phyloP scores from a whole-genome alignment of 1,140 invertebrate genomes.

The Heliconius eleuchia region DNA sequence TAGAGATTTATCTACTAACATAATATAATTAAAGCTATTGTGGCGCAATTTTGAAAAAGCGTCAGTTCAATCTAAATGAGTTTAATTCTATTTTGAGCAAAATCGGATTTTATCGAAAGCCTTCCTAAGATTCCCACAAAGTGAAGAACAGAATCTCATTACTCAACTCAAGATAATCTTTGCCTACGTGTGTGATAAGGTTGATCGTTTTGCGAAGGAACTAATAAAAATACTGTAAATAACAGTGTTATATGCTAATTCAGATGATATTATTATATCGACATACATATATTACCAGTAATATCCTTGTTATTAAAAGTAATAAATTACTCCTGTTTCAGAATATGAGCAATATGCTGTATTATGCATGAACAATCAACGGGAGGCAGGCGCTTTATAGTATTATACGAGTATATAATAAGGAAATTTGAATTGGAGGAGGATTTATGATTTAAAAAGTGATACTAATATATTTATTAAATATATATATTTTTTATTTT shows the following conservation, averaged over 20 bases:
- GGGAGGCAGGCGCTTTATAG: neutral
- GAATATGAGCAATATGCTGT: neutral
- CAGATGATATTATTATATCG: neutral
- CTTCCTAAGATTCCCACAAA: too few species aligned
- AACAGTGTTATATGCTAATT: neutral
- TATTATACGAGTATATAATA: neutral
- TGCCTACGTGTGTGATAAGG: too few species aligned
- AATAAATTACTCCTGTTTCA: slow-evolving; percentile 8
- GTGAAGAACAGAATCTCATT: too few species aligned
- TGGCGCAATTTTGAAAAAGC: too few species aligned
- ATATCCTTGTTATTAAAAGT: slow-evolving; percentile 3
- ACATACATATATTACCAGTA: neutral
- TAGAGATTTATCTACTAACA: too few species aligned
- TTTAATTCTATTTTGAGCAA: too few species aligned
- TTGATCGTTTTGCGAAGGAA: neutral
- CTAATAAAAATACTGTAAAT: neutral
- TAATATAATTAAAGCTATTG: too few species aligned
- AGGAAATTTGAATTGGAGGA: neutral
- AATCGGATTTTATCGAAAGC: too few species aligned
- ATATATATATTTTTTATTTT: too few species aligned
- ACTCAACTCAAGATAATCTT: too few species aligned
- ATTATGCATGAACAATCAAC: slow-evolving; percentile 14
- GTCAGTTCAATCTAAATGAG: too few species aligned
- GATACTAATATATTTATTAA: too few species aligned
- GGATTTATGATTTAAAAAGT: neutral